Conservation (phyloP, 2,888 invertebrate species). For the Cosmia trapezina region DNA sequence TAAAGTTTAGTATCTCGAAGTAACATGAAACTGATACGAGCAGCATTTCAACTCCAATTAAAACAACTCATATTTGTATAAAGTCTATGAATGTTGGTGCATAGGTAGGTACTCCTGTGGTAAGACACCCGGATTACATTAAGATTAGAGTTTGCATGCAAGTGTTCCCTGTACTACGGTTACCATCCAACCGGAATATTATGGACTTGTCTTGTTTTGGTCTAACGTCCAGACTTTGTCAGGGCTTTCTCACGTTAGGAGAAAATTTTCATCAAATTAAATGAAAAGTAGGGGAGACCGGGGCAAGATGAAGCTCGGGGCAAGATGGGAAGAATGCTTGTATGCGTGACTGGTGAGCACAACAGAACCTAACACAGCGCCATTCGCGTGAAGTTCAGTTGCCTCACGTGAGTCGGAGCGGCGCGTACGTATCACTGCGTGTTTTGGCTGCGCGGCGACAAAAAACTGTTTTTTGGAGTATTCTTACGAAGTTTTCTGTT, state of each 20-base stretch:
- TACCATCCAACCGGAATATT: background rate
- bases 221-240: background rate
- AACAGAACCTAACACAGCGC: no score
- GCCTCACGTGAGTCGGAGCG: no score
- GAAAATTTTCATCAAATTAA: background rate
- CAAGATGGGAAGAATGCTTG: no score
- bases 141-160: slow-evolving; percentile 42
- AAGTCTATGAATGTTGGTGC: slow-evolving; percentile 37
- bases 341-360: no score
- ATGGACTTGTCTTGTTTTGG: background rate
- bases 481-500: no score
- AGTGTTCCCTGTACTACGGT: slow-evolving; percentile 18
- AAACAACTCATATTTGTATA: slow-evolving; percentile 36
- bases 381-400: no score
- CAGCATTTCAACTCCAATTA: slow-evolving; percentile 54
- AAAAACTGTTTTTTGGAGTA: no score
- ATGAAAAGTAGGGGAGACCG: no score
- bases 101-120: slow-evolving; percentile 2
- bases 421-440: no score
- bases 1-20: slow-evolving; percentile 10
- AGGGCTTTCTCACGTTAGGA: background rate
- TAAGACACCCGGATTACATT: slow-evolving; percentile 49
- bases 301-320: no score
- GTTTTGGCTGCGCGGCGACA: no score
- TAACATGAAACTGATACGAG: slow-evolving; percentile 37